phyloP scores from a whole-genome alignment of 2,888 invertebrate species.

The Monochamus alternatus region DNA sequence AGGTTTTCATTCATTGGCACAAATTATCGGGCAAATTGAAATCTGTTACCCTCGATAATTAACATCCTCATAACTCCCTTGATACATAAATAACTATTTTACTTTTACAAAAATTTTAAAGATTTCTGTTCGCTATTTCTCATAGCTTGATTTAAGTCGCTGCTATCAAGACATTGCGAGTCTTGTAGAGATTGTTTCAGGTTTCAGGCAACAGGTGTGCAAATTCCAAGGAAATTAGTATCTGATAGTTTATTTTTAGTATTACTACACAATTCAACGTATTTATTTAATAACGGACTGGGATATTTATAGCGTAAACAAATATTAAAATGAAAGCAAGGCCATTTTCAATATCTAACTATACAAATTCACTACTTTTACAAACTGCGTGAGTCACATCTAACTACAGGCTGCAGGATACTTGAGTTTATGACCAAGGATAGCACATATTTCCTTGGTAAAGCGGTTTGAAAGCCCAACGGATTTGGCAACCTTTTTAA shows the following conservation, averaged over 20 bases:
- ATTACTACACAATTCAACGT: conserved; percentile 32
- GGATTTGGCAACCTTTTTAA: not conserved
- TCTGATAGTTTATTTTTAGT: conserved; percentile 34
- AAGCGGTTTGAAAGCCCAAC: not conserved
- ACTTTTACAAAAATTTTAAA: too few species aligned
- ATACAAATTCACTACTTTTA: conserved; percentile 21
- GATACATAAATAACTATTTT: too few species aligned
- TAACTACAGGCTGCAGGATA: too few species aligned
- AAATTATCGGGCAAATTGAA: too few species aligned
- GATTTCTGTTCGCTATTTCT: not conserved
- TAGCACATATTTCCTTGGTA: not conserved
- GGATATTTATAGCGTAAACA: conserved; percentile 40
- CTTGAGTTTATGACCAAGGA: not conserved
- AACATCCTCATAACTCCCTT: too few species aligned
- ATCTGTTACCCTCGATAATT: too few species aligned
- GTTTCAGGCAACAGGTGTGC: conserved; percentile 28
- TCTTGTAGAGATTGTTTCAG: not conserved
- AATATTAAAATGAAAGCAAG: conserved; percentile 41
- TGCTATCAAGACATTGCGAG: not conserved
- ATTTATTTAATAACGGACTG: conserved; percentile 26
- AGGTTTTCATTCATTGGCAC: too few species aligned
- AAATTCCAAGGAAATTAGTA: conserved; percentile 26
- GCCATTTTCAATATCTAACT: conserved; percentile 26
- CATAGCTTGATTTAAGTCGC: not conserved
- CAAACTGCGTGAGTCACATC: not conserved